A percentile compares a stretch with the other conserved stretches of the same genome.
Evolutionary conservation across 2,113 vertebrate genomes (phyloP).

Genomic region (Bombycilla garrulus): DNA sequence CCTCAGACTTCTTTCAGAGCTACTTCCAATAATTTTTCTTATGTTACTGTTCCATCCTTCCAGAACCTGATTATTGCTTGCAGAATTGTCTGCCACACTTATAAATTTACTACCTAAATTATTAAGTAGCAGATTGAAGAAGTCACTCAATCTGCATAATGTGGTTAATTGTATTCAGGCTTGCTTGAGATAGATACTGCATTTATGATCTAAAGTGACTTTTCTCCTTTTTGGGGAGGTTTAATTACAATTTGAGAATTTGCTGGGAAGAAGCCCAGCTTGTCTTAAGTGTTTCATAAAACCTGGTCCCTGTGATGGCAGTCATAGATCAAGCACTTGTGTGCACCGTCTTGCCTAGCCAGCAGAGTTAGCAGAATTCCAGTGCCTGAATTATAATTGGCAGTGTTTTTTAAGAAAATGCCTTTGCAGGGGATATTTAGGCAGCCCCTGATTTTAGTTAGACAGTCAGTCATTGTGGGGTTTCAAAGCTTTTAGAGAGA

Average conservation of each 20-base stretch:
- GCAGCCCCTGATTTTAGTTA: background rate
- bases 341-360: background rate
- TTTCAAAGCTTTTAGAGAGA: background rate
- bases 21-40: background rate
- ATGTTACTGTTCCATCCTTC: background rate
- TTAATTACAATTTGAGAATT: background rate
- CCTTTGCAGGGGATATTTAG: background rate
- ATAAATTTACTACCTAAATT: background rate
- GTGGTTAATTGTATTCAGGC: background rate
- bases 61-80: background rate
- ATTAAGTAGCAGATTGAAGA: background rate
- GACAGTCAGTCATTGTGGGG: background rate
- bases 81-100: background rate
- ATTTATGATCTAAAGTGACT: background rate
- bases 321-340: background rate
- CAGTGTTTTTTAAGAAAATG: background rate
- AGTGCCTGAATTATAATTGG: background rate
- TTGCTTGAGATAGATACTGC: background rate
- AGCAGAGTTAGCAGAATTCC: background rate
- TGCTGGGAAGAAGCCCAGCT: background rate
- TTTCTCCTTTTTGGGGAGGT: background rate
- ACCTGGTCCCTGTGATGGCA: background rate
- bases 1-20: background rate
- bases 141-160: background rate
- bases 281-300: background rate